Evolutionary conservation across 2,888 invertebrate species (phyloP), one percentile per base, ranked within the genome.

Genomic region (Ptilodon capucinus): DNA sequence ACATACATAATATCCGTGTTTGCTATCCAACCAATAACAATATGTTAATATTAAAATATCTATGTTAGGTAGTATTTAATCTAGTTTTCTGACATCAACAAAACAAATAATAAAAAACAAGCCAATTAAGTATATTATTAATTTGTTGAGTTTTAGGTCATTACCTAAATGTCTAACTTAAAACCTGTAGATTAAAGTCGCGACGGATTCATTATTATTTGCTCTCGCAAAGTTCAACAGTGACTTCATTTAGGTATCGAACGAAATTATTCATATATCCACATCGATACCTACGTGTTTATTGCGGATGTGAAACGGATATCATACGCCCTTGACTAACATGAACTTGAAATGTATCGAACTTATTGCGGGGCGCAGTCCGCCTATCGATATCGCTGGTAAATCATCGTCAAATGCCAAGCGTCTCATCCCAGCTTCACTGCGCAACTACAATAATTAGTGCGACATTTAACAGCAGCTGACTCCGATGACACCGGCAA

Each of bases 321-420:
- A 56, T 58, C 21, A 48, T 14, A 54, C 64, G 71, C 56, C 76
- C 76, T 76, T 79, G 74, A 60, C 70, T 67, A 66, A 68, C 13
- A 63, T 68, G 68, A 69, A 70, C 57, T 42, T 57, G 58, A 52
- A 46, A 54, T n/a, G 46, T 55, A 51, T 60, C 50, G 35, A 23
- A 54, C 59, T 65, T 65, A 72, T 71, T 71, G 62, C 60, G 62
- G 51, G 57, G 50, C 51, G 51, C 50, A 50, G 25, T 44, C 23
- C 44, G 38, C 44, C 47, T 46, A 44, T 49, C 28, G 38, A 53
- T 46, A 53, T 63, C 58, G 39, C 55, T 40, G 34, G 59, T 30
- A 46, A 54, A 57, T 48, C 49, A 41, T 58, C 52, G 46, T 51
- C 62, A 77, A 82, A 84, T 82, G 77, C 64, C 79, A 80, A 66